A percentile compares a stretch with the other conserved stretches of the same genome.
Conservation (phyloP, 2,888 invertebrate genomes). For the Ormyrus thymus region DNA sequence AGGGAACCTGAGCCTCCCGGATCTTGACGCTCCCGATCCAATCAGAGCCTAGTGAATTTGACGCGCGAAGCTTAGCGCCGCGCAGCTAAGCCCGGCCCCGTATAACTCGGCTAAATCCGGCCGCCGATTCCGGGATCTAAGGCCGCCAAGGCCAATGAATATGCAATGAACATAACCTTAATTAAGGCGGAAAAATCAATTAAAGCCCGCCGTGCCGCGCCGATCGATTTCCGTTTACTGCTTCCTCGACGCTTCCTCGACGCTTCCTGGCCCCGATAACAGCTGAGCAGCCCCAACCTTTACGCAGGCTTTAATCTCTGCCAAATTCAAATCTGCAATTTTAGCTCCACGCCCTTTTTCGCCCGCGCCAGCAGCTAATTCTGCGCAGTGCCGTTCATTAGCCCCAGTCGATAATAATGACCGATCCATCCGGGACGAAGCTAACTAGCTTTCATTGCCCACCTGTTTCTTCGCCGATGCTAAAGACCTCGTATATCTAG, state of each 20-base stretch:
- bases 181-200: conserved; percentile 53
- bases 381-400: conserved; percentile 8
- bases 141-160: conserved; percentile 37
- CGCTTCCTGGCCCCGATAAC: not conserved
- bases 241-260: not conserved
- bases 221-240: too few relatives aligned
- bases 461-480: conserved; percentile 48
- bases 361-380: not conserved
- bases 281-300: too few relatives aligned
- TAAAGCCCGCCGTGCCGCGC: conserved; percentile 16
- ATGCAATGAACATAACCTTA: conserved; percentile 50
- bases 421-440: conserved; percentile 40
- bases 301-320: too few relatives aligned
- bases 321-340: not conserved
- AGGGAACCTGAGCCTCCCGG: conserved; percentile 6
- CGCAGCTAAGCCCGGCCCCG: conserved; percentile 35
- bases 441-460: conserved; percentile 52
- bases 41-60: conserved; percentile 57
- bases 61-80: conserved; percentile 50
- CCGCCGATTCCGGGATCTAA: conserved; percentile 23
- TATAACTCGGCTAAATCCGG: conserved; percentile 44
- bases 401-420: conserved; percentile 42
- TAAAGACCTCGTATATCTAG: conserved; percentile 36
- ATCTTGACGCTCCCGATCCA: conserved; percentile 47
- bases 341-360: not conserved